phyloP scores from a whole-genome alignment of 1,140 invertebrate species.

The Leptoteleia sp. region DNA sequence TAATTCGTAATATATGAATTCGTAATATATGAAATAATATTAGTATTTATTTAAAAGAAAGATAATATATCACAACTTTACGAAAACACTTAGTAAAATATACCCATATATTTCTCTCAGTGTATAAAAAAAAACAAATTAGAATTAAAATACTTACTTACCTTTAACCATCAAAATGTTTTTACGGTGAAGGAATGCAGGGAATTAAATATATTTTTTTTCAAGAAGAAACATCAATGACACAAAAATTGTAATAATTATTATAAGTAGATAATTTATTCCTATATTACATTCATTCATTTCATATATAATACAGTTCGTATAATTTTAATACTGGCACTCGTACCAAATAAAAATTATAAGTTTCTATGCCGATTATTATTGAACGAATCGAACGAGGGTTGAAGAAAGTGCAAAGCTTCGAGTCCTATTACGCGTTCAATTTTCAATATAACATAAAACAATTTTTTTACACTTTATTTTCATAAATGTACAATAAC shows the following conservation, averaged over 20 bases:
- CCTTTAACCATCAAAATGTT: background rate
- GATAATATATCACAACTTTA: no score
- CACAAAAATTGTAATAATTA: slow-evolving; percentile 13
- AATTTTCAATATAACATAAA: slow-evolving; percentile 22
- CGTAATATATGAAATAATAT: no score
- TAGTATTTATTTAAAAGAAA: no score
- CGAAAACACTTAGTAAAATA: no score
- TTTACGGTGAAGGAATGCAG: no score
- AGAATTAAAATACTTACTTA: no score
- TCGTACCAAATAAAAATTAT: slow-evolving; percentile 55
- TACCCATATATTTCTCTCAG: no score
- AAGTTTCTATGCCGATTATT: slow-evolving; percentile 40
- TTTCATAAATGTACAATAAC: slow-evolving; percentile 46
- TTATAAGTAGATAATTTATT: slow-evolving; percentile 67
- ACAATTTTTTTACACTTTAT: slow-evolving; percentile 36
- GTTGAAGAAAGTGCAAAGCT: slow-evolving; percentile 26
- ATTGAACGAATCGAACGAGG: slow-evolving; percentile 30
- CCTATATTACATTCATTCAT: slow-evolving; percentile 65
- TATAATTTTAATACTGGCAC: slow-evolving; percentile 68
- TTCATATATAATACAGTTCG: slow-evolving; percentile 64
- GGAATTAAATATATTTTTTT: no score
- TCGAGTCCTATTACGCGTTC: slow-evolving; percentile 17
- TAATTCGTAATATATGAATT: no score
- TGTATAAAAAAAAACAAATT: no score
- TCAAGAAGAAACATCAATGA: background rate